Percentiles rank a stretch among this genome's conserved stretches.
Evolutionary conservation across 2,113 vertebrate genomes (phyloP).

Genomic region (Cephalopterus ornatus): DNA sequence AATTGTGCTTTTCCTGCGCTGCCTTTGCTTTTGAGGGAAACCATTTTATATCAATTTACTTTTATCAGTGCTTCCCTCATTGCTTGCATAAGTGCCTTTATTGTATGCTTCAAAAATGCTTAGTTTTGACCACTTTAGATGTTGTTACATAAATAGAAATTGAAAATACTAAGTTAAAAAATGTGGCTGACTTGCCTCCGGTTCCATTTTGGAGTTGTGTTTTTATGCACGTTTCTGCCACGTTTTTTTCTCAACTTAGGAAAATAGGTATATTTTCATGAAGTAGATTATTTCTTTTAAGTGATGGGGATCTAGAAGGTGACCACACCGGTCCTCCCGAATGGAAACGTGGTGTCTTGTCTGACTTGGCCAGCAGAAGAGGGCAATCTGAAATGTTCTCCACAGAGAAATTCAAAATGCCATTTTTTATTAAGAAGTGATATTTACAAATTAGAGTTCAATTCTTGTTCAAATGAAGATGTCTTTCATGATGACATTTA

Average conservation of each 20-base stretch:
- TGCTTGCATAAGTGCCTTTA: neutral
- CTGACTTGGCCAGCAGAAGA: neutral
- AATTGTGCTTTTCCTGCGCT: neutral
- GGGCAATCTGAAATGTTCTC: conserved; percentile 7
- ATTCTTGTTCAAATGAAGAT: conserved; percentile 60
- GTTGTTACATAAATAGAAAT: neutral
- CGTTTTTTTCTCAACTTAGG: neutral
- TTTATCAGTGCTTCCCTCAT: neutral
- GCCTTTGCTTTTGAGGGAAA: neutral
- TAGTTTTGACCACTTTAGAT: fast-evolving
- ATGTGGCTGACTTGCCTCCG: neutral
- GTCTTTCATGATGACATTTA: conserved; percentile 57
- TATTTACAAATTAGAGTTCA: conserved; percentile 55
- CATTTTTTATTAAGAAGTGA: conserved; percentile 43
- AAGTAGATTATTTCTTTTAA: neutral
- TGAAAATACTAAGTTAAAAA: neutral
- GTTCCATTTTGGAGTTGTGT: neutral
- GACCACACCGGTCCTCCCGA: neutral
- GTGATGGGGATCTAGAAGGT: neutral
- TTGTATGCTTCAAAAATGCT: neutral
- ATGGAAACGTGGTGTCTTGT: neutral
- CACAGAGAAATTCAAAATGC: conserved; percentile 22
- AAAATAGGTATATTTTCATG: neutral
- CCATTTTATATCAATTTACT: fast-evolving
- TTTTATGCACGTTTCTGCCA: neutral